Percentiles rank a stretch among this genome's conserved stretches.
Evolutionary conservation across 1,140 invertebrate genomes (phyloP).

Genomic region (Gonatopus flavifemur): DNA sequence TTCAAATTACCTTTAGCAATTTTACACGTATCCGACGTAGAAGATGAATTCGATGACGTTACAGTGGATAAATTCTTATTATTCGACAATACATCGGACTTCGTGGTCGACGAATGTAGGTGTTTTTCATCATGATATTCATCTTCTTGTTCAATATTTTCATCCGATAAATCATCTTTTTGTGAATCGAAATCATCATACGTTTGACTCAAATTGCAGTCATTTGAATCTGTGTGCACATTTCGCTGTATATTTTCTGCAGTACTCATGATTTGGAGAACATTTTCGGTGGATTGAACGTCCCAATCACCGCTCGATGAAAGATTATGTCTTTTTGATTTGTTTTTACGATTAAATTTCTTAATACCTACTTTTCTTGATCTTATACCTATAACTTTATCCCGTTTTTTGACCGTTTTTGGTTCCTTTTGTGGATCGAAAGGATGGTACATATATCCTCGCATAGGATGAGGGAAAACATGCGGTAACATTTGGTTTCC

Average conservation of each 20-base stretch:
- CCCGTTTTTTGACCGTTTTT: background rate
- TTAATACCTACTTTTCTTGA: no score
- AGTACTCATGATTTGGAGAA: no score
- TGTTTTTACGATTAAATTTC: no score
- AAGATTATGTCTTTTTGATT: no score
- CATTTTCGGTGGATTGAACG: no score
- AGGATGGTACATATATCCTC: background rate
- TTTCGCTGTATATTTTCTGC: background rate
- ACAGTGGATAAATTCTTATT: background rate
- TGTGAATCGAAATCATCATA: background rate
- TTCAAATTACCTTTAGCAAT: background rate
- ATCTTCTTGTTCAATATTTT: background rate
- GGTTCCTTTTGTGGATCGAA: background rate
- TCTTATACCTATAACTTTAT: no score
- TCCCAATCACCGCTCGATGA: no score
- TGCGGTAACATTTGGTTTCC: background rate
- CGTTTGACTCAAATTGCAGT: background rate
- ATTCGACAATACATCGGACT: no score
- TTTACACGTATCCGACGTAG: background rate
- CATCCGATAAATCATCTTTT: no score
- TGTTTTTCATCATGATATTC: background rate
- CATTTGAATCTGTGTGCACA: background rate
- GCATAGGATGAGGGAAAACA: background rate
- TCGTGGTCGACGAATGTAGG: background rate
- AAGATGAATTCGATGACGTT: background rate